Evolutionary conservation across 1,140 invertebrate genomes (phyloP).

Genomic region (Eupristina koningsbergeri): DNA sequence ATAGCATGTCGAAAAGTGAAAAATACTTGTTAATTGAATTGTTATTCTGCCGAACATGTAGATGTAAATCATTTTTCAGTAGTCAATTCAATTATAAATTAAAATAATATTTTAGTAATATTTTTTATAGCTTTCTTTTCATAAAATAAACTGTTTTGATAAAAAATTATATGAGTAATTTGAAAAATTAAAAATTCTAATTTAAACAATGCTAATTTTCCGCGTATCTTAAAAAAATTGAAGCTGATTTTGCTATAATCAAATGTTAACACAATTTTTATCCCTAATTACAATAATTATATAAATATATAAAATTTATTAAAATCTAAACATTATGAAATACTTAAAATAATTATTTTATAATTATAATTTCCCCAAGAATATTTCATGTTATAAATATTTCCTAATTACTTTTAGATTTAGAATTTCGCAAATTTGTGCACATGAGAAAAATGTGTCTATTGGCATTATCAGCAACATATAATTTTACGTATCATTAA

Average conservation of each 20-base stretch:
- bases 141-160: neutral
- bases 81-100: neutral
- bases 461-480: too few species aligned
- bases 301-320: neutral
- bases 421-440: too few species aligned
- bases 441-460: too few species aligned
- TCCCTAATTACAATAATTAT: neutral
- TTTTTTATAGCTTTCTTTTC: neutral
- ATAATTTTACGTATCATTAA: neutral
- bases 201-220: neutral
- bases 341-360: neutral
- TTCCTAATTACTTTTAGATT: too few species aligned
- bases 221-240: neutral
- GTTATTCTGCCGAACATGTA: neutral
- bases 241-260: neutral
- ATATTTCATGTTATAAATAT: too few species aligned
- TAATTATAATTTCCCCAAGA: neutral
- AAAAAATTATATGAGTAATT: neutral
- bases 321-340: neutral
- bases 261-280: neutral
- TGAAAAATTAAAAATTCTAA: neutral
- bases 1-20: neutral
- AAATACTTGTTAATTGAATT: slow-evolving; percentile 1
- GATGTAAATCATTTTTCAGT: neutral
- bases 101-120: neutral